Evolutionary conservation across 2,113 vertebrate species (phyloP).

Genomic region (Caranx ignobilis): DNA sequence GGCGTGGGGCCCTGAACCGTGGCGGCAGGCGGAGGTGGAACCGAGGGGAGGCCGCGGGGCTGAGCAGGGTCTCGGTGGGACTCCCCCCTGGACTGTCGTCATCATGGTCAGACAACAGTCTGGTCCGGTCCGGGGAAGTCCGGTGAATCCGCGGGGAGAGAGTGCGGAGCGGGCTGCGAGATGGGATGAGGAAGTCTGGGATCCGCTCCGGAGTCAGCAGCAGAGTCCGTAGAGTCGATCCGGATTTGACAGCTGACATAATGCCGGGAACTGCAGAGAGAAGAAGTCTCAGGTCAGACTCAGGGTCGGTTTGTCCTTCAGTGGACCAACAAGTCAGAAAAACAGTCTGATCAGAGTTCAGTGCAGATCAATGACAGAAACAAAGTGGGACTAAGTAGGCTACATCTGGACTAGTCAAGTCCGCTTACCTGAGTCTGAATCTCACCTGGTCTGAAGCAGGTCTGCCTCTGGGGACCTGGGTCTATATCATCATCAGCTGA

Average conservation of each 20-base stretch:
- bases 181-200: slow-evolving; percentile 71
- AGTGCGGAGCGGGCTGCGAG: slow-evolving; percentile 3
- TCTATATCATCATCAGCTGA: slow-evolving; percentile 22
- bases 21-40: background rate
- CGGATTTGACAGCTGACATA: slow-evolving; percentile 30
- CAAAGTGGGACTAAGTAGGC: too few relatives aligned
- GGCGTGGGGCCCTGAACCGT: background rate
- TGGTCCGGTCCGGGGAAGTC: background rate
- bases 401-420: too few relatives aligned
- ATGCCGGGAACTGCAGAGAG: background rate
- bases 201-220: slow-evolving; percentile 78
- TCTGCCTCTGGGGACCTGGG: background rate
- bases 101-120: slow-evolving; percentile 43
- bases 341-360: background rate
- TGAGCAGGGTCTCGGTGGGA: background rate
- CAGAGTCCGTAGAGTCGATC: slow-evolving; percentile 42
- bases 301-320: background rate
- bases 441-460: background rate
- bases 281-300: too few relatives aligned
- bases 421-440: background rate
- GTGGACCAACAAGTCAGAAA: background rate
- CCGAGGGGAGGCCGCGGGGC: background rate
- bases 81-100: background rate
- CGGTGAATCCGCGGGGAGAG: background rate
- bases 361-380: too few relatives aligned